A percentile compares a stretch with the other conserved stretches of the same genome.
Evolutionary conservation across 2,888 invertebrate species (phyloP).

Genomic region (Macrophya annulata): DNA sequence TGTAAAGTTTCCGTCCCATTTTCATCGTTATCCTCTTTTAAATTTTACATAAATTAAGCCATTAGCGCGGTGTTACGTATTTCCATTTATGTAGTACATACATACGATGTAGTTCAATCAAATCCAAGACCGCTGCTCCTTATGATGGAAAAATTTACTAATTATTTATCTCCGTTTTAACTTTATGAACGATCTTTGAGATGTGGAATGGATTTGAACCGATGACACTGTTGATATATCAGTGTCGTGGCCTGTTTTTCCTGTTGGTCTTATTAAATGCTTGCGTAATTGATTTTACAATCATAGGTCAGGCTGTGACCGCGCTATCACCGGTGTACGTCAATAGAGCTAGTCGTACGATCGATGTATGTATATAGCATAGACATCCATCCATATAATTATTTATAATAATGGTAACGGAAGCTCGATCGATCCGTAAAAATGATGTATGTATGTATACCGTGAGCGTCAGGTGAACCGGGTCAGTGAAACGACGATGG

Average conservation of each 20-base stretch:
- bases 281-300: conserved; percentile 39
- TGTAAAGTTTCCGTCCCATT: neutral
- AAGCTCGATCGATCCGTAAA: neutral
- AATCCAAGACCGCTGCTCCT: neutral
- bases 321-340: conserved; percentile 25
- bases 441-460: no score
- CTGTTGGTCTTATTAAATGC: neutral
- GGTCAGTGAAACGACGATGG: no score
- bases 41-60: neutral
- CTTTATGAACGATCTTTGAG: neutral
- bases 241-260: conserved; percentile 15
- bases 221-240: neutral
- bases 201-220: neutral
- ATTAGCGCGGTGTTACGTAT: neutral
- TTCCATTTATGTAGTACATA: neutral
- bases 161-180: neutral
- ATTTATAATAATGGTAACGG: neutral
- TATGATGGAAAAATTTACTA: neutral
- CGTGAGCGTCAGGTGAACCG: no score
- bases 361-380: conserved; percentile 14
- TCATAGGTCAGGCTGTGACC: conserved; percentile 41
- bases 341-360: conserved; percentile 16
- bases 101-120: neutral
- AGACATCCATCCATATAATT: neutral
- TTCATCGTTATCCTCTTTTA: neutral